Evolutionary conservation across 2,888 invertebrate species (phyloP), one percentile per base, ranked within the genome.

Genomic region (Entomobrya proxima): DNA sequence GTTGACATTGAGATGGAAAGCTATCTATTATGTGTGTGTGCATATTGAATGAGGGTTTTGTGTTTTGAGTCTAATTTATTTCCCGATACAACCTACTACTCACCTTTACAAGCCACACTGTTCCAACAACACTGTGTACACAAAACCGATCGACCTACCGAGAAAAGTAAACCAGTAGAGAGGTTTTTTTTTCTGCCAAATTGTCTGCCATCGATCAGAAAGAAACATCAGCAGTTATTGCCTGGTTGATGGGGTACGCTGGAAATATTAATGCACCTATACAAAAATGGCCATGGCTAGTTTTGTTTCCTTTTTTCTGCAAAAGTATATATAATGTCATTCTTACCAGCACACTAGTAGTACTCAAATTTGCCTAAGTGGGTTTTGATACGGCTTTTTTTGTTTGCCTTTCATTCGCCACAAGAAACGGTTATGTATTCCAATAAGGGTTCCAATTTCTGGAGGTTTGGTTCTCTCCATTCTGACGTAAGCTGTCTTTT

Each of bases 401-500:
- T 79, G 50, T 79, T 79, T 79, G 79, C 55, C 6, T 79, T 79
- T 69, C 69, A 35, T 67, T 69, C 79, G 24, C 40, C 24, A 35
- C 32, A 47, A 67, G 44, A 40, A 40, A 50, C 47, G 72, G 72
- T 72, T 47, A 47, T 47, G 44, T 72, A 27, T 72, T 44, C 72
- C 44, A 72, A 72, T 72, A 47, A 72, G 72, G 50, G 47, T 47
- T n/a, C 30, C 47, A 44, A 72, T 40, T 58, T 55, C 24, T 21
- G 77, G 77, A 44, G 27, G 76, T 18, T 61, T 30, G 61, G 58
- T 61, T 77, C 21, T 50, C 35, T 30, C n/a, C n/a, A n/a, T n/a
- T n/a, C n/a, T 78, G 77, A 78, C 77, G 77, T n/a, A 78, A 78
- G 47, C 64, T 55, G 67, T 40, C 44, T n/a, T n/a, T n/a, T n/a